These are phyloP conservation scores for Metopolophium dirhodum DNA, from an alignment of 1,140 invertebrate species.

Conservation along the genomic window DNA sequence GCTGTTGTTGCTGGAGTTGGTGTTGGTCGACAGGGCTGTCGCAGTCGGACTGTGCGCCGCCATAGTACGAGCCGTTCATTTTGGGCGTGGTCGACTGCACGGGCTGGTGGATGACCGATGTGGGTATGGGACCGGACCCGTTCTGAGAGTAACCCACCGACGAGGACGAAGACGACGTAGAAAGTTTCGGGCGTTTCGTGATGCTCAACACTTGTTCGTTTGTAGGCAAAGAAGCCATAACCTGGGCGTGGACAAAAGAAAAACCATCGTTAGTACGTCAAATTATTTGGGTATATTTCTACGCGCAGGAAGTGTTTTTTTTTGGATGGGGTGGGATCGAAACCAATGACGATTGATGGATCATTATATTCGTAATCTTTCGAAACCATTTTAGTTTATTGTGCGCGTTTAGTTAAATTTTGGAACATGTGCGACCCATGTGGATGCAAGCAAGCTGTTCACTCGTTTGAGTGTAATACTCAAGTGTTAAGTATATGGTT, in stretches of 20 bases:
- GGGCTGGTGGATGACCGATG: constrained; percentile 73
- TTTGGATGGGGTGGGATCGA: not conserved
- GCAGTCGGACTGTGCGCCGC: constrained; percentile 62
- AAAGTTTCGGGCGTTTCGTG: constrained; percentile 79
- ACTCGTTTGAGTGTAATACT: no score
- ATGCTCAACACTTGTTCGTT: constrained; percentile 83
- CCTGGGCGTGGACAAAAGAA: constrained; percentile 61
- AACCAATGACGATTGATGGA: not conserved
- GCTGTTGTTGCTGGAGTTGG: not conserved
- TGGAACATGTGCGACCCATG: no score
- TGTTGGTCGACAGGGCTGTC: constrained; percentile 60
- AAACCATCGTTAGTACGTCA: not conserved
- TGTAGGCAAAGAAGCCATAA: constrained; percentile 80
- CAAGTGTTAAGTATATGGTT: not conserved
- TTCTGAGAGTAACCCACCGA: constrained; percentile 59
- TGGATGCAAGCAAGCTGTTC: no score
- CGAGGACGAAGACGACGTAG: constrained; percentile 64
- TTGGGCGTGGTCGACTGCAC: constrained; percentile 62
- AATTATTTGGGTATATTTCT: not conserved
- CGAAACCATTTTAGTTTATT: no score
- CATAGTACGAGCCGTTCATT: constrained; percentile 60
- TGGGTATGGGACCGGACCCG: constrained; percentile 68
- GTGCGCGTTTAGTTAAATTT: no score
- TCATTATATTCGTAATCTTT: not conserved
- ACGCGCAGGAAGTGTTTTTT: not conserved